Evolutionary conservation across 2,797 vertebrate genomes (phyloP), one percentile per base, ranked within the genome.

Genomic region (Alcedo quadribrachys): DNA sequence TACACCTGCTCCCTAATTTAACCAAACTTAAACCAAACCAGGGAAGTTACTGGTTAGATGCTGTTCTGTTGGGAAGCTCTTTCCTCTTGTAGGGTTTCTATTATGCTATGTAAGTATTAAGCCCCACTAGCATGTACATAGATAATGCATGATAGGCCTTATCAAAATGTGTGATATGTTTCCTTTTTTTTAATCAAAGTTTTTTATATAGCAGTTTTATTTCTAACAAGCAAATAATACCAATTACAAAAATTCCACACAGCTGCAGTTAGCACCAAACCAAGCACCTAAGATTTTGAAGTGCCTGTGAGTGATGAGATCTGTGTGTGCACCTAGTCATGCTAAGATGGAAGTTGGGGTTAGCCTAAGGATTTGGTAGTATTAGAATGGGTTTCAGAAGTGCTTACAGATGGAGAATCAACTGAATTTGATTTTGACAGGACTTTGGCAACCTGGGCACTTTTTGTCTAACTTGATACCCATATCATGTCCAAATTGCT

Each of bases 111-210:
- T 40, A 63, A 30, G 2, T 33, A 14, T 57, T 40, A 53, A 93
- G 5, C 2, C 4, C 2, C 15, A 22, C 5, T 62, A 42, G 5
- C 5, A 46, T 4, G 1, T n/a, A 25, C 15, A 53, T 21, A 30
- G 30, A 45, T 60, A 83, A 45, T 37, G 3, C 12, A 46, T 2
- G 10, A 32, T 28, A 53, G 11, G 4, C 16, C 20, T 80, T 54
- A 62, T n/a, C 28, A 69, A 91, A 87, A 55, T 46, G 30, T 16
- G 8, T 51, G 19, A 48, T 63, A 30, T 6, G 33, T 55, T 70
- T 3, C 6, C 7, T 2, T 48, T 69, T 91, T 60, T 66, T 1
- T 43, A 50, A 70, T 51, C 27, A 83, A 74, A 70, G 5, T 1
- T 48, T 81, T 90, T 46, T 55, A 32, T 42, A 15, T 8, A 33